Evolutionary conservation across 2,113 vertebrate species (phyloP), one percentile per base, ranked within the genome.

Genomic region (Pao palembangensis): DNA sequence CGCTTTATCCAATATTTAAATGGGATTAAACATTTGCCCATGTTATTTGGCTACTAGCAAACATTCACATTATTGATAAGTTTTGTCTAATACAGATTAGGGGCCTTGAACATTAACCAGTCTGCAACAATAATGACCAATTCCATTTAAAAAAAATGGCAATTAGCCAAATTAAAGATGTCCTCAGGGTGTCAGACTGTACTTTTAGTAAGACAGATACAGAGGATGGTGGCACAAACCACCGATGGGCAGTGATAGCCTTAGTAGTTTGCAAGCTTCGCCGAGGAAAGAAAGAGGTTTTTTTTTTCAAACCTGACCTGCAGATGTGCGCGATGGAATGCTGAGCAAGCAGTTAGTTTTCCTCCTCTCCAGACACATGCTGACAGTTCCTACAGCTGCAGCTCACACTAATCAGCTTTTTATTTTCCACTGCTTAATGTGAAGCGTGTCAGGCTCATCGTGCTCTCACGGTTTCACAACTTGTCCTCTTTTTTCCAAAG

Each of bases 1-100:
- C 44, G 61, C 55, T 77, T 64, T 76, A 76, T 67, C 73, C 61
- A 76, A 87, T 74, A 82, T 61, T 74, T 48, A 49, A 58, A 76
- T 79, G 54, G 74, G 65, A 78, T 81, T 78, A 75, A 64, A 20
- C 41, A 49, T 55, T 73, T 62, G 67, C 71, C 51, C n/a, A 21
- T 71, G 47, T 48, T 31, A 3, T 80, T 28, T 53, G 53, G 47
- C 46, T 67, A 25, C 43, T 43, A 75, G 25, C 25, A 28, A n/a
- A 11, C 4, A 4, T 71, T 60, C 1, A 17, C 23, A 31, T 63
- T 52, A 11, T 15, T 18, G 43, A 2, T 38, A 38, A 38, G 11
- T 11, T 38, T 11, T 38, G 34, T 12, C 34, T 38, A 38, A 38
- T 38, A 38, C 11, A 11, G 34, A 38, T 38, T 38, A 12, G 10